Base-by-base conservation (phyloP, 1,140 invertebrate genomes). In the Mylabris phalerata region DNA sequence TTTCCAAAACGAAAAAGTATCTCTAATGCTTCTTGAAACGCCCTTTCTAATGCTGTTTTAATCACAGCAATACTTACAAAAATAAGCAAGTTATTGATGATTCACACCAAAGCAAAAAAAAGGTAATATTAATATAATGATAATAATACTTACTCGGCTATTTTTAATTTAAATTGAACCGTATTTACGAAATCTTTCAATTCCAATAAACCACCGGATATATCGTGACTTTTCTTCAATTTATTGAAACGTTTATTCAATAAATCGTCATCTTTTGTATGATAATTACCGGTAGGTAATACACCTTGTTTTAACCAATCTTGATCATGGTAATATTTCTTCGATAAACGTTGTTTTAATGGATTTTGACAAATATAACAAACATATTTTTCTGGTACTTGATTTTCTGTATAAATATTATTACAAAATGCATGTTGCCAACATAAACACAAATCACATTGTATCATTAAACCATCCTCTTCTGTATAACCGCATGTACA, bases 401-500 rank as follows among this genome's bases (percentile, higher is more conserved):
- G 81, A 9, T 80, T 80, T 61, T 92, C 90, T 32, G 80, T 82
- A 55, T 88, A 83, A 57, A 94, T 91, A 45, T 86, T 85, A 71
- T 93, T 90, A 67, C 93, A 97, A 41, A 83, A 79, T 0, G 90
- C 92, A 74, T 96, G 93, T 74, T 96, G 93, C 94, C 93, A 97
- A 72, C 91, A 93, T 9, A 95, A 76, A 69, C 93, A 96, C 19
- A 94, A 78, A 71, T 97, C 94, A 76, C 94, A 97, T 79, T 97
- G 86, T 65, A 96, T 90, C 92, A 95, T 96, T 3, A 95, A 75
- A 3, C 93, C 93, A 73, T 94, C 92, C 75, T 96, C 93, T 75
- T 95, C 92, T 59, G 81, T 84, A 67, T 81, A 78, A 9, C 82
- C 63, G 74, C 73, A 74, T 0, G 71, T 75, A 48, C 72, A 74